These are phyloP conservation scores for Aurelia aurita DNA, from an alignment of 30 jellyfish, hydroid and myxozoan genomes.

Conservation along the genomic window DNA sequence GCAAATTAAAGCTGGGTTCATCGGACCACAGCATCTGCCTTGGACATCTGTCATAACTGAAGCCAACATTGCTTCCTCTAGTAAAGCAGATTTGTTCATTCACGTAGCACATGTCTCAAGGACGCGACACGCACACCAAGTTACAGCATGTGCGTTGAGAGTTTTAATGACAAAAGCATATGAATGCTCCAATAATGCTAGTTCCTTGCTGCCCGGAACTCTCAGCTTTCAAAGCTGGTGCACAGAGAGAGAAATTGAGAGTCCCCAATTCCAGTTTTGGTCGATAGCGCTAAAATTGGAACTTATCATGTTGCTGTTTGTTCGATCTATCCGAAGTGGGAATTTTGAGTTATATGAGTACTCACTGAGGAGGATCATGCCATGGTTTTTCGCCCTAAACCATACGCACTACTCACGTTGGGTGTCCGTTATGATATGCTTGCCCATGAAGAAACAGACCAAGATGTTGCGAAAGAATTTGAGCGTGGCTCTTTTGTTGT, in stretches of 20 bases:
- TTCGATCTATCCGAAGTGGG: neutral
- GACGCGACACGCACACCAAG: no score
- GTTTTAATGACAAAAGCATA: neutral
- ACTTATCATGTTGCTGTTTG: neutral
- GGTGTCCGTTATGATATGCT: neutral
- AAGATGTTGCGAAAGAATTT: no score
- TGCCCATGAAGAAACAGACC: no score
- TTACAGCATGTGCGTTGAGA: neutral
- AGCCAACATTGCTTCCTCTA: no score
- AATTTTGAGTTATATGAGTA: neutral
- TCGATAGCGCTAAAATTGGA: neutral
- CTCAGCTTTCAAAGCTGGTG: neutral
- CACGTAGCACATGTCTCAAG: no score
- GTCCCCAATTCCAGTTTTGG: neutral
- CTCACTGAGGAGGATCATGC: neutral
- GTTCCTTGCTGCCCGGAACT: neutral
- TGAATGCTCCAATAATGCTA: neutral
- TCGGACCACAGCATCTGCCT: no score
- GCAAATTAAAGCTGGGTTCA: no score
- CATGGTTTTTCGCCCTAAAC: slow-evolving; percentile 49
- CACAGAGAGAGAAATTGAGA: neutral
- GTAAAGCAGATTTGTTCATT: no score
- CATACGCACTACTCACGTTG: slow-evolving; percentile 51
- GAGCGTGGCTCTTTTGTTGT: no score
- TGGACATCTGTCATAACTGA: no score